A percentile compares a stretch with the other conserved stretches of the same genome.
phyloP scores from a whole-genome alignment of 2,888 invertebrate species.

The Cerastoderma edule region DNA sequence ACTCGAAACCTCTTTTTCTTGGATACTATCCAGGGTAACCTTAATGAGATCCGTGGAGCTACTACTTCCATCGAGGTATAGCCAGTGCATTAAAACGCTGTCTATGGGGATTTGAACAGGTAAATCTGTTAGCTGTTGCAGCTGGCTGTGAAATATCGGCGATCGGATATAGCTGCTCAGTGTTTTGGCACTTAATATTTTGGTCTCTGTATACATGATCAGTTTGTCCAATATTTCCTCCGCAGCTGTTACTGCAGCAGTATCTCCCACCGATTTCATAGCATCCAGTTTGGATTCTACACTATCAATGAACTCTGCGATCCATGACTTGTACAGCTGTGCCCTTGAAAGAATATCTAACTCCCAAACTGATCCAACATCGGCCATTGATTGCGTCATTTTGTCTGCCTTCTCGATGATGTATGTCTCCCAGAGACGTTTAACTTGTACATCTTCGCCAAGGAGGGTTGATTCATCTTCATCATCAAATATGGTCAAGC shows the following conservation, averaged over 20 bases:
- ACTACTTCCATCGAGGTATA: constrained; percentile 31
- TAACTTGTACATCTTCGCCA: constrained; percentile 6
- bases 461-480: background rate
- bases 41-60: constrained; percentile 18
- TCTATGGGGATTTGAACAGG: background rate
- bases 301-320: constrained; percentile 29
- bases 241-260: background rate
- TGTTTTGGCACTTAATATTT: background rate
- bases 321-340: constrained; percentile 50
- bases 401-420: constrained; percentile 32
- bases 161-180: background rate
- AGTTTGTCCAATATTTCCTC: constrained; percentile 6
- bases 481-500: background rate
- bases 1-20: constrained; percentile 12
- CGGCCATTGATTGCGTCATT: constrained; percentile 26
- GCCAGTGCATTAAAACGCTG: constrained; percentile 35
- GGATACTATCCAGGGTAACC: constrained; percentile 8
- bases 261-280: background rate
- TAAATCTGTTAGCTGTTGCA: background rate
- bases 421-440: constrained; percentile 33
- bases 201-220: background rate
- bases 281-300: constrained; percentile 9
- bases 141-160: background rate
- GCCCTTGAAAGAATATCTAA: constrained; percentile 38
- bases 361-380: constrained; percentile 28